Base-by-base conservation (phyloP, 2,888 invertebrate species). In the Epirrhoe tristata region DNA sequence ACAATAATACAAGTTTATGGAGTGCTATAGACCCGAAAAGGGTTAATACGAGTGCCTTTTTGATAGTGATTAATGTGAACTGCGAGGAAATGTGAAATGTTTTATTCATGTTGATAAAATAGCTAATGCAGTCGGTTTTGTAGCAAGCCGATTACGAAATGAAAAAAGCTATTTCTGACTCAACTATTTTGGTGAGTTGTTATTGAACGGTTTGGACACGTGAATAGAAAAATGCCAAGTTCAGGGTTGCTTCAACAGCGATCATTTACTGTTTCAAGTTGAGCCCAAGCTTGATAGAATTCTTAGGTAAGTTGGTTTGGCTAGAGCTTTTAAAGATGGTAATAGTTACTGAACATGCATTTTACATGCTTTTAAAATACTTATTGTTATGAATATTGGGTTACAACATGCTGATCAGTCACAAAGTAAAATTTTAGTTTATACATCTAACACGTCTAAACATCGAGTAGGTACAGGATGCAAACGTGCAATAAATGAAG, bases 401-500 rank as follows among this genome's bases (percentile, higher is more conserved):
- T 17, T 36, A 39, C 16, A 16, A 16, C 16, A 14, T 6, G 36
- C 32, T 34, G 34, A 54, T 34, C 24, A 43, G 39, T 12, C 12
- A 43, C 12, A 43, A 43, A 12, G 39, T 12, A 12, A 43, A 1
- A 0, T 43, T 43, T 43, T 34, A 4, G 34, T 51, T n/a, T 53
- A 46, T 24, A 63, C 46, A 63, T 24, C 17, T 24, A 53, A 58
- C 5, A 56, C 52, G 31, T 43, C 54, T 58, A 66, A 50, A 56
- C 39, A 62, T 31, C 10, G 31, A 67, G 54, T n/a, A n/a, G n/a
- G n/a, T 58, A 67, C 51, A 24, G 12, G 39, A 53, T 84, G 79
- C 82, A 79, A 62, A 76, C 79, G 80, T 81, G 79, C 81, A 68
- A 66, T 70, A 77, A 75, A 70, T 70, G 70, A 81, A 81, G 76